Conservation (phyloP, 2,888 invertebrate genomes). For the Ligdia adustata region DNA sequence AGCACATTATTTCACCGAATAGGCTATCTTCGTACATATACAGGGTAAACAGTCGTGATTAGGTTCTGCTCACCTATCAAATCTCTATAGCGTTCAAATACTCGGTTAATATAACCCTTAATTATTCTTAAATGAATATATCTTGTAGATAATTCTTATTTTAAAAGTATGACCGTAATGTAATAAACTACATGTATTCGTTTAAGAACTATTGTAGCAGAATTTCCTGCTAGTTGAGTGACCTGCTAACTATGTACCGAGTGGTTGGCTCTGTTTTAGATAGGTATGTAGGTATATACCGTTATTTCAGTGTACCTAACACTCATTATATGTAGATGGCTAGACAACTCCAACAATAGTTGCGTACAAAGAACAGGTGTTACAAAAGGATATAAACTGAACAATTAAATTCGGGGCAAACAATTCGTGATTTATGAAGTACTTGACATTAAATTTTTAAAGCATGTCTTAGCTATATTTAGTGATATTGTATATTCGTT, state of each 20-base stretch:
- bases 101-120: too few species aligned
- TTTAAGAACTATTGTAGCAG: background rate
- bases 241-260: constrained; percentile 4
- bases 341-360: background rate
- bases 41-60: too few species aligned
- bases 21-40: too few species aligned
- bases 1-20: too few species aligned
- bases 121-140: too few species aligned
- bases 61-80: too few species aligned
- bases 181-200: too few species aligned
- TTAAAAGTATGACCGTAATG: too few species aligned
- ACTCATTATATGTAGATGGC: background rate
- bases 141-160: too few species aligned
- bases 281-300: background rate
- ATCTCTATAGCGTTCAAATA: too few species aligned
- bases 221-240: constrained; percentile 11
- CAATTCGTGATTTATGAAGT: background rate
- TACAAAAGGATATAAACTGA: constrained; percentile 7
- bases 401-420: constrained; percentile 14
- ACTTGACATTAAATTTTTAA: too few species aligned
- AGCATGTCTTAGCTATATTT: background rate
- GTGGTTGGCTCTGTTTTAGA: constrained; percentile 6
- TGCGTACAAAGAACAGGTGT: constrained; percentile 13
- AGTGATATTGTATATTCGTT: too few species aligned
- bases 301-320: background rate